Percentiles rank a stretch among this genome's conserved stretches.
Evolutionary conservation across 1,140 invertebrate genomes (phyloP).

Genomic region (Paralvinella palmiformis): DNA sequence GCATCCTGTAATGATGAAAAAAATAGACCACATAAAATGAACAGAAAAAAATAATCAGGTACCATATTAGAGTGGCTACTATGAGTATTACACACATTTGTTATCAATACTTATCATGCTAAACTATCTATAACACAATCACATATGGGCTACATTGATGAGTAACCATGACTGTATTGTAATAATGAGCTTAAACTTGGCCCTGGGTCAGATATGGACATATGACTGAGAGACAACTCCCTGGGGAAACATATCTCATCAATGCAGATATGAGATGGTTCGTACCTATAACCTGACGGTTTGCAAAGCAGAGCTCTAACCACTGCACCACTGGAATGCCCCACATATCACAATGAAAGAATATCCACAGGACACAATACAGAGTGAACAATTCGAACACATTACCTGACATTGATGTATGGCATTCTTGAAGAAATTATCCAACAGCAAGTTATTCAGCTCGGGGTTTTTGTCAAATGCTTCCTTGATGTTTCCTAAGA

Average conservation of each 20-base stretch:
- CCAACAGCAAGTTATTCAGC: conserved; percentile 83
- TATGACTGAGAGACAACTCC: neutral
- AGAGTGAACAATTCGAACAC: neutral
- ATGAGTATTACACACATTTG: too few relatives aligned
- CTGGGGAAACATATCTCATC: neutral
- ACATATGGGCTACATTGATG: too few relatives aligned
- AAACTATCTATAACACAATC: too few relatives aligned
- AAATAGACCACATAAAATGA: too few relatives aligned
- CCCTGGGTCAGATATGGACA: too few relatives aligned
- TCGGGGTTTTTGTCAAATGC: conserved; percentile 91
- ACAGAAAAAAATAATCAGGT: too few relatives aligned
- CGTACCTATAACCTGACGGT: neutral
- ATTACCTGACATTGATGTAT: conserved; percentile 72
- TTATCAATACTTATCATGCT: too few relatives aligned
- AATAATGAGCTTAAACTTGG: too few relatives aligned
- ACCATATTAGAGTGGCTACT: too few relatives aligned
- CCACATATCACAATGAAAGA: neutral
- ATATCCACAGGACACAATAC: neutral
- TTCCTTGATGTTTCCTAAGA: conserved; percentile 93
- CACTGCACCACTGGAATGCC: neutral
- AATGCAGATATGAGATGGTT: neutral
- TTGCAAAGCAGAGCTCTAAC: neutral
- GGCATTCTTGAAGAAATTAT: conserved; percentile 87
- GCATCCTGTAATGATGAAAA: too few relatives aligned
- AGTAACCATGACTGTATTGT: too few relatives aligned